Conservation (phyloP, 1,140 invertebrate genomes). For the Halesus radiatus region DNA sequence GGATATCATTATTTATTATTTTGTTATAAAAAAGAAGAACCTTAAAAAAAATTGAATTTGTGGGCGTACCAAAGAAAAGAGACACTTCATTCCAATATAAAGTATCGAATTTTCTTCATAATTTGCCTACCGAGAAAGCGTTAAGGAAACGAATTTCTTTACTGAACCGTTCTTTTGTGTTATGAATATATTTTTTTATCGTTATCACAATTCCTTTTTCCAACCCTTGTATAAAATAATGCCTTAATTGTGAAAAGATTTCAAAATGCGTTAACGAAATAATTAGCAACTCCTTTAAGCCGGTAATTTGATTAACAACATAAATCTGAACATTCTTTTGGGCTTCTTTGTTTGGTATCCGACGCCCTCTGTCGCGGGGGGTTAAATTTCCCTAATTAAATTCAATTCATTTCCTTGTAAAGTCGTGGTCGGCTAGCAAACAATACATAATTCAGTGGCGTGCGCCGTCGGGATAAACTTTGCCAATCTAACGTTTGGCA, state of each 20-base stretch:
- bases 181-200: too few species aligned
- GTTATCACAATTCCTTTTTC: not conserved
- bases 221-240: not conserved
- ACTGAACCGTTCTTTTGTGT: too few species aligned
- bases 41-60: too few species aligned
- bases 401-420: not conserved
- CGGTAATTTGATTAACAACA: not conserved
- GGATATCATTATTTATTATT: too few species aligned
- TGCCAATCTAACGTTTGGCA: not conserved
- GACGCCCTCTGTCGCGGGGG: not conserved
- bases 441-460: constrained; percentile 18
- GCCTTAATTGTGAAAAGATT: constrained; percentile 5
- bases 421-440: not conserved
- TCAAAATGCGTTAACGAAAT: not conserved
- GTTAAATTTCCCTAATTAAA: constrained; percentile 9
- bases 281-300: not conserved
- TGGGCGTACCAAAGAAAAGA: too few species aligned
- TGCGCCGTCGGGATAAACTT: not conserved
- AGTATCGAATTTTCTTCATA: too few species aligned
- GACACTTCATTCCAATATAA: too few species aligned
- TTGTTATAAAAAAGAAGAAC: too few species aligned
- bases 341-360: not conserved
- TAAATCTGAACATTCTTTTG: constrained; percentile 8
- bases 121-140: too few species aligned
- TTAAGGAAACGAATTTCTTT: too few species aligned